A percentile compares a stretch with the other conserved stretches of the same genome.
phyloP scores from a whole-genome alignment of 1,140 invertebrate species.

The Drosophila lacteicornis region DNA sequence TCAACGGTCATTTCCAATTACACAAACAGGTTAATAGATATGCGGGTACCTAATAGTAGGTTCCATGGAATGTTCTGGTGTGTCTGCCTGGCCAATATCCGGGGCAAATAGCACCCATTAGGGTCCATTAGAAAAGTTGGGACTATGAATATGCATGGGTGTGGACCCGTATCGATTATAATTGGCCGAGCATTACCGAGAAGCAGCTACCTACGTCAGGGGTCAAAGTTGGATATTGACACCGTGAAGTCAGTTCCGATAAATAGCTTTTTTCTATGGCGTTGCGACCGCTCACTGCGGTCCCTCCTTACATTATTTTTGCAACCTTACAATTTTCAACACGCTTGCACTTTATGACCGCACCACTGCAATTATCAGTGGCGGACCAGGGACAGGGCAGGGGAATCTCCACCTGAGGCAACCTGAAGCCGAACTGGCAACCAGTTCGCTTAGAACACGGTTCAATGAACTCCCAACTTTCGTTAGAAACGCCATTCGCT shows the following conservation, averaged over 20 bases:
- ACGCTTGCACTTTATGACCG: conserved; percentile 70
- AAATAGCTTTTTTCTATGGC: conserved; percentile 11
- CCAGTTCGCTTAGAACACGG: conserved; percentile 36
- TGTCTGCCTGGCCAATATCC: conserved; percentile 27
- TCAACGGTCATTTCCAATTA: conserved; percentile 15
- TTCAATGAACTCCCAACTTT: conserved; percentile 40
- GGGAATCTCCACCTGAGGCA: conserved; percentile 26
- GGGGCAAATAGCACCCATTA: conserved; percentile 46
- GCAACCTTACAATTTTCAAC: conserved; percentile 79
- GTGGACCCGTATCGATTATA: conserved; percentile 13
- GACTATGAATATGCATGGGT: conserved; percentile 29
- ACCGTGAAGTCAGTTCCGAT: conserved; percentile 17
- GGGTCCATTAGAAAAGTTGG: conserved; percentile 23
- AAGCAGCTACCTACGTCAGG: conserved; percentile 35
- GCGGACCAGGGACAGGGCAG: conserved; percentile 13
- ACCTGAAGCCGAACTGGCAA: conserved; percentile 41
- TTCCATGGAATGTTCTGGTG: conserved; percentile 19
- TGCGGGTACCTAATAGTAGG: conserved; percentile 19
- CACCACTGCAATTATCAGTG: conserved; percentile 62
- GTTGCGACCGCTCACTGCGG: conserved; percentile 3
- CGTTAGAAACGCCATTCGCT: conserved; percentile 42
- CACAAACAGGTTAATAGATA: conserved; percentile 7
- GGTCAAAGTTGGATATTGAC: conserved; percentile 33
- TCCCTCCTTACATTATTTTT: conserved; percentile 27
- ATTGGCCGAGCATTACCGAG: conserved; percentile 10